These are phyloP conservation scores for Plebejus anna DNA, from an alignment of 2,888 invertebrate species.

Conservation along the genomic window DNA sequence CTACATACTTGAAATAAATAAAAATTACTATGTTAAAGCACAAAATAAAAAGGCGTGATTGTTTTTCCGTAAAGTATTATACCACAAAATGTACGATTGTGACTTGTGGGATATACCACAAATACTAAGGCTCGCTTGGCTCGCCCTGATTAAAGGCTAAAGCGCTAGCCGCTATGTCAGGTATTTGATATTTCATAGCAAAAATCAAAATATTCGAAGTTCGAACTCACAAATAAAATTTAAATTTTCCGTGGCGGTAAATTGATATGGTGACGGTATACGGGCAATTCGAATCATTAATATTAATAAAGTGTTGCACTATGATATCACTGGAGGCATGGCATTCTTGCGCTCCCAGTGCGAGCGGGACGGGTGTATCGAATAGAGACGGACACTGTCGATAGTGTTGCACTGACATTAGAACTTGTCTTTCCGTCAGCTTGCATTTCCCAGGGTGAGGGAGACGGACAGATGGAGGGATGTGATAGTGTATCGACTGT, in stretches of 20 bases:
- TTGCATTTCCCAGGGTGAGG: background rate
- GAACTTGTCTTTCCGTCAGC: conserved; percentile 9
- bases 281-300: conserved; percentile 20
- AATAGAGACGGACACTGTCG: conserved; percentile 2
- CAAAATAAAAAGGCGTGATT: too few relatives aligned
- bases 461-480: conserved; percentile 2
- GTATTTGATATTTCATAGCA: too few relatives aligned
- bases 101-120: too few relatives aligned
- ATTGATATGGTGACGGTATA: conserved; percentile 1
- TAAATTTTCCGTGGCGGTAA: background rate
- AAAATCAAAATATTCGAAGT: background rate
- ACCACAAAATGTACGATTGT: too few relatives aligned
- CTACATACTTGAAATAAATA: too few relatives aligned
- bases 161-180: too few relatives aligned
- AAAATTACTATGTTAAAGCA: too few relatives aligned
- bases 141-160: too few relatives aligned
- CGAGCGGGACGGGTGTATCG: conserved; percentile 40
- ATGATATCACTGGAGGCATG: conserved; percentile 33
- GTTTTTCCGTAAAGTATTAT: too few relatives aligned
- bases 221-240: background rate
- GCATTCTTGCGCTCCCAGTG: conserved; percentile 41
- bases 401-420: background rate
- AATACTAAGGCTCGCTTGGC: too few relatives aligned
- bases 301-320: conserved; percentile 30
- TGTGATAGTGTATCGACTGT: background rate